Conservation (phyloP, 2,113 vertebrate species). For the Arothron firmamentum region DNA sequence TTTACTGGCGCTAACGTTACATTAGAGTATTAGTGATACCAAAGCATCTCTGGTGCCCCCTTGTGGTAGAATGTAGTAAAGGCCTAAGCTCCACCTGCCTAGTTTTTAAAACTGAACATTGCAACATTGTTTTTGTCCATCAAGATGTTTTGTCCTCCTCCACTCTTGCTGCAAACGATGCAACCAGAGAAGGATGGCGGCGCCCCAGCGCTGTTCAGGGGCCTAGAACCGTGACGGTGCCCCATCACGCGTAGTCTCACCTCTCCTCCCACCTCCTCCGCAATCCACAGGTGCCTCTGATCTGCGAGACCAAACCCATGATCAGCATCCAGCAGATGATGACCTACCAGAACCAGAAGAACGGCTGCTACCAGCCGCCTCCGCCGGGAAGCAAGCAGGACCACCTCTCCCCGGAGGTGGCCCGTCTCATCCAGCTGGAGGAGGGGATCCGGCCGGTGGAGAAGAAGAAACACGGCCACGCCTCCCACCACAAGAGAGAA, state of each 20-base stretch:
- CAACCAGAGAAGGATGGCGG: no score
- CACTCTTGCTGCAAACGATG: no score
- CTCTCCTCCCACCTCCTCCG: not conserved
- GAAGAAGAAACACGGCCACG: constrained; percentile 70
- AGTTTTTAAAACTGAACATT: no score
- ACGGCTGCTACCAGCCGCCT: constrained; percentile 79
- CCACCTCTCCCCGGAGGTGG: constrained; percentile 74
- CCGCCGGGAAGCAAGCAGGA: constrained; percentile 71
- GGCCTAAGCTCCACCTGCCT: no score
- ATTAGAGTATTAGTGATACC: no score
- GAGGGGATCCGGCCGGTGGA: constrained; percentile 75
- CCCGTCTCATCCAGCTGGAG: constrained; percentile 82
- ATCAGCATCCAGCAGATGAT: constrained; percentile 90
- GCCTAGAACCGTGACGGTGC: not conserved
- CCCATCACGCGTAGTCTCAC: not conserved
- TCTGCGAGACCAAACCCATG: constrained; percentile 88
- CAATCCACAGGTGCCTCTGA: constrained; percentile 77
- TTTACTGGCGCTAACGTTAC: no score
- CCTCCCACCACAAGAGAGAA: constrained; percentile 68
- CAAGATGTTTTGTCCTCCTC: no score
- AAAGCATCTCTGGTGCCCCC: no score
- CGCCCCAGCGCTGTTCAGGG: no score
- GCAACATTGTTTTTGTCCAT: no score
- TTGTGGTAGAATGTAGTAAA: no score
- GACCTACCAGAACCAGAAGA: constrained; percentile 92